Evolutionary conservation across 2,888 invertebrate genomes (phyloP).

Genomic region (Rhogogaster chlorosoma): DNA sequence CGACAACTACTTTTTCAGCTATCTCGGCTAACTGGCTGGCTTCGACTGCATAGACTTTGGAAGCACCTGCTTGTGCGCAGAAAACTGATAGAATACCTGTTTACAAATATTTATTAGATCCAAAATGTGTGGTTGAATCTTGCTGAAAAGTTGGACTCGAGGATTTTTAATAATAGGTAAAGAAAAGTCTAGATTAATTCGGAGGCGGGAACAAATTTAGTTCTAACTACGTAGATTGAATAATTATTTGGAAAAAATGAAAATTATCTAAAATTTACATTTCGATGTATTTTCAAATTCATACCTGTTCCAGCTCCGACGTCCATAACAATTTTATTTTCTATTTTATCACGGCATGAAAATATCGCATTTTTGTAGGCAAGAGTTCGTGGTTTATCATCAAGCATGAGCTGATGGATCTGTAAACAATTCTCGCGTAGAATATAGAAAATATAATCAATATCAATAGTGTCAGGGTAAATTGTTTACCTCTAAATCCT

Average conservation of each 20-base stretch:
- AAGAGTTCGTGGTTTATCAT: constrained; percentile 87
- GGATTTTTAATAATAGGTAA: neutral
- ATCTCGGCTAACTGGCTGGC: constrained; percentile 86
- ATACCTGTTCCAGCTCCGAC: constrained; percentile 90
- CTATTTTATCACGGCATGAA: constrained; percentile 83
- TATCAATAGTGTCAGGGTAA: neutral
- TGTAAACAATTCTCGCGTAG: constrained; percentile 71
- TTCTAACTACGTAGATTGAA: neutral
- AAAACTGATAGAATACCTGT: constrained; percentile 91
- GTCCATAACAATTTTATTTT: constrained; percentile 90
- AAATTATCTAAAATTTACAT: too few species aligned
- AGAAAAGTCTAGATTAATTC: neutral
- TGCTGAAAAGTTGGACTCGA: neutral
- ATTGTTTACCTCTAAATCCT: constrained; percentile 85
- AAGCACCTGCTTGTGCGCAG: constrained; percentile 94
- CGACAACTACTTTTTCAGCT: constrained; percentile 84
- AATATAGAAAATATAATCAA: constrained; percentile 14
- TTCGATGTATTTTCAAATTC: neutral
- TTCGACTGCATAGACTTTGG: constrained; percentile 91
- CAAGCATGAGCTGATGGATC: constrained; percentile 91
- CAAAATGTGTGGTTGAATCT: neutral
- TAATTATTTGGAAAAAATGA: neutral
- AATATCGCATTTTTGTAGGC: constrained; percentile 91
- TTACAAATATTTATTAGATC: constrained; percentile 45
- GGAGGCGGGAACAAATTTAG: neutral